phyloP scores from a whole-genome alignment of 2,888 invertebrate genomes.

The Epinotia ramella region DNA sequence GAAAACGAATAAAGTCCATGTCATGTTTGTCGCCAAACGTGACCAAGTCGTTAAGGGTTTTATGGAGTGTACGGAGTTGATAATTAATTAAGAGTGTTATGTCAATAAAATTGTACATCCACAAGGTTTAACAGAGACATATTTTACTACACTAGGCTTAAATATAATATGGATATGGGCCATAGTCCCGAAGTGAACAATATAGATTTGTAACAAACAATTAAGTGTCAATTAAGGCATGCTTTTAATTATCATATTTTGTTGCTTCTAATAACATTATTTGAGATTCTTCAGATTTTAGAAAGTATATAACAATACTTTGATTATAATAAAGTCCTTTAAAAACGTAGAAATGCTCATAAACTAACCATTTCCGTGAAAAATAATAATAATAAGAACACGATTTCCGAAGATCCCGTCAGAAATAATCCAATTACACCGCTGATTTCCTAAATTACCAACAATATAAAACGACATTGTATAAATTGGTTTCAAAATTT shows the following conservation, averaged over 20 bases:
- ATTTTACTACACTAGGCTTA: not conserved
- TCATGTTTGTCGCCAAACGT: constrained; percentile 67
- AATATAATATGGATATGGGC: not conserved
- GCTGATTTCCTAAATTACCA: constrained; percentile 51
- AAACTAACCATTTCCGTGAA: not conserved
- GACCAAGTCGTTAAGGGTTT: constrained; percentile 51
- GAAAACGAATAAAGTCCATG: constrained; percentile 68
- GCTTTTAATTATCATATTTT: too few species aligned
- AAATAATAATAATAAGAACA: not conserved
- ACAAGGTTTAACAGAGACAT: not conserved
- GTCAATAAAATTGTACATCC: not conserved
- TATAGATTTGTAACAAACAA: too few species aligned
- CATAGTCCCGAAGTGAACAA: too few species aligned
- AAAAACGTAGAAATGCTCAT: too few species aligned
- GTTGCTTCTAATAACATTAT: too few species aligned
- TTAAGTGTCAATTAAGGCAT: too few species aligned
- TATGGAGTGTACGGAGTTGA: constrained; percentile 25
- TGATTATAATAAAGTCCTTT: too few species aligned
- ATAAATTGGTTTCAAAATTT: constrained; percentile 55
- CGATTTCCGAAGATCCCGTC: not conserved
- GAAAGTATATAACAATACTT: too few species aligned
- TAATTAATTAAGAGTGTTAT: constrained; percentile 21
- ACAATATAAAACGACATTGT: constrained; percentile 49
- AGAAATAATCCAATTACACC: constrained; percentile 36
- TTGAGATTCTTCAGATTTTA: too few species aligned